A percentile compares a stretch with the other conserved stretches of the same genome.
phyloP scores from a whole-genome alignment of 1,140 invertebrate genomes.

The Drosophila kanapiae region DNA sequence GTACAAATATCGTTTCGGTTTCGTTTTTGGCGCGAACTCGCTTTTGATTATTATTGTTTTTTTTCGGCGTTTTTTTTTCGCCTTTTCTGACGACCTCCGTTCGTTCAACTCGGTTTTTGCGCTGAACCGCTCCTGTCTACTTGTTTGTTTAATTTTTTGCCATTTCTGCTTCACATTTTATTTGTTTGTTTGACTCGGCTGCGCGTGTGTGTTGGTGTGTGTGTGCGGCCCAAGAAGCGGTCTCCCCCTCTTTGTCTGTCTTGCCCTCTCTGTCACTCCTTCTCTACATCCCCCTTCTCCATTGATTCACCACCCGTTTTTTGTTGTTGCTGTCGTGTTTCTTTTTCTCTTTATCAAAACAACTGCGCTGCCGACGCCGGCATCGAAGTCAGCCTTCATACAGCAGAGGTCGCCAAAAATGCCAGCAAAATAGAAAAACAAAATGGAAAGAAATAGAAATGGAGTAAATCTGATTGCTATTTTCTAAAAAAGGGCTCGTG shows the following conservation, averaged over 20 bases:
- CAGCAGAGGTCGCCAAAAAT: slow-evolving; percentile 15
- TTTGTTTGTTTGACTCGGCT: slow-evolving; percentile 85
- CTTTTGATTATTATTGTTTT: slow-evolving; percentile 32
- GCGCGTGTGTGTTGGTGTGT: slow-evolving; percentile 73
- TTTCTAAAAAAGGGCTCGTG: neutral
- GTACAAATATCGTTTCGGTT: slow-evolving; percentile 63
- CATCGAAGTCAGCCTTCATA: slow-evolving; percentile 43
- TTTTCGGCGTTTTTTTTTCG: slow-evolving; percentile 35
- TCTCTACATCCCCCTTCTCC: slow-evolving; percentile 11
- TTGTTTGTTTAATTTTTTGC: slow-evolving; percentile 85
- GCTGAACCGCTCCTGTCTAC: slow-evolving; percentile 82
- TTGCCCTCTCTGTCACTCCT: slow-evolving; percentile 1
- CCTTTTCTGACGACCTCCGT: slow-evolving; percentile 51
- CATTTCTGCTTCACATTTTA: slow-evolving; percentile 85
- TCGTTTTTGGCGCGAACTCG: slow-evolving; percentile 62
- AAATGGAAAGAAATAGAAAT: neutral
- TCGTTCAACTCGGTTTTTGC: slow-evolving; percentile 74
- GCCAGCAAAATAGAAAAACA: neutral
- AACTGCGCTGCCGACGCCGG: slow-evolving; percentile 51
- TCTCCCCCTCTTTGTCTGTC: slow-evolving; percentile 2
- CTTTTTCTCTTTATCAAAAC: slow-evolving; percentile 68
- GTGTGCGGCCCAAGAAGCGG: slow-evolving; percentile 67
- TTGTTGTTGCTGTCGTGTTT: slow-evolving; percentile 59
- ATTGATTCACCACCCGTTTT: slow-evolving; percentile 4
- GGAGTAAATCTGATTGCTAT: neutral